A percentile compares a stretch with the other conserved stretches of the same genome.
Conservation (phyloP, 2,113 vertebrate species). For the Sorex fumeus region DNA sequence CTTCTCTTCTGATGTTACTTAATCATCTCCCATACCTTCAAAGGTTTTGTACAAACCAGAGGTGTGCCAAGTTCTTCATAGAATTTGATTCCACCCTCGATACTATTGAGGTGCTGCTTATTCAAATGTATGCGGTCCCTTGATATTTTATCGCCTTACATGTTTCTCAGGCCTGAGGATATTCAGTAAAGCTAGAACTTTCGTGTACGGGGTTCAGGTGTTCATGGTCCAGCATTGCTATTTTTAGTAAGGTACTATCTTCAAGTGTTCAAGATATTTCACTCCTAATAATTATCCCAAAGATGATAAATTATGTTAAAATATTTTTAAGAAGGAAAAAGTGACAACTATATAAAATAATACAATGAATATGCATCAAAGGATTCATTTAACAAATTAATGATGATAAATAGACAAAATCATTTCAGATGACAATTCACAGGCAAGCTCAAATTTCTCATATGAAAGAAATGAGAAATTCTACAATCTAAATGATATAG, state of each 20-base stretch:
- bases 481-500: neutral
- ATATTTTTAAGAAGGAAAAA: slow-evolving; percentile 28
- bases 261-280: neutral
- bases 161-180: neutral
- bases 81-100: neutral
- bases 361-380: neutral
- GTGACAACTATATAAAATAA: neutral
- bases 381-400: neutral
- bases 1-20: too few species aligned
- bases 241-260: neutral
- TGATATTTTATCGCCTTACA: neutral
- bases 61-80: neutral
- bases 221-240: neutral
- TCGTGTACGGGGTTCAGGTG: neutral
- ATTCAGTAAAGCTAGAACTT: slow-evolving; percentile 21
- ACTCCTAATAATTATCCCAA: neutral
- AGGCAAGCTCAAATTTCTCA: neutral
- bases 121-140: neutral
- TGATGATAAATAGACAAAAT: neutral
- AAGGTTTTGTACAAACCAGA: neutral
- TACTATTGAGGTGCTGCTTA: neutral
- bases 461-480: neutral
- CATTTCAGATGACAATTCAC: neutral
- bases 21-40: neutral
- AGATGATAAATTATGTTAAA: neutral